These are phyloP conservation scores for Drosophila borealis DNA, from an alignment of 2,888 invertebrate genomes.

Conservation along the genomic window DNA sequence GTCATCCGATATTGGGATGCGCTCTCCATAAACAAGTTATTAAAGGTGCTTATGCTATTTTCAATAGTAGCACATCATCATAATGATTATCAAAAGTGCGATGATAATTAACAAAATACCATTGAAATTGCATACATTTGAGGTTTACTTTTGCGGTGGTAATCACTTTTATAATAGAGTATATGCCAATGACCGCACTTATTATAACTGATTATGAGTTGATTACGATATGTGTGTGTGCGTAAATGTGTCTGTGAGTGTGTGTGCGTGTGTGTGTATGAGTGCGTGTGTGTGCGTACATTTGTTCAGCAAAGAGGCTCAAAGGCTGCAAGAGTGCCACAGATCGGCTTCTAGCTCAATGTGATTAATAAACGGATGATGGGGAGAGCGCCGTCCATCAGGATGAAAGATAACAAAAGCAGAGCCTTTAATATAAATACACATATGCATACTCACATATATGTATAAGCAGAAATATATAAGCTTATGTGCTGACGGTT, in stretches of 20 bases:
- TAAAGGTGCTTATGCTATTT: constrained; percentile 17
- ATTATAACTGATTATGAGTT: constrained; percentile 58
- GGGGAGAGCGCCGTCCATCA: neutral
- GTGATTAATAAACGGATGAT: constrained; percentile 15
- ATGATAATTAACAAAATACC: constrained; percentile 22
- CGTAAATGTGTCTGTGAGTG: neutral
- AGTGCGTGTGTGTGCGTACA: constrained; percentile 5
- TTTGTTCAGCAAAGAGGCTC: constrained; percentile 20
- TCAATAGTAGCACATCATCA: constrained; percentile 5
- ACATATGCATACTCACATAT: neutral
- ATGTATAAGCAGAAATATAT: no score
- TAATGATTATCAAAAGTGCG: constrained; percentile 13
- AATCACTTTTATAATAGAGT: constrained; percentile 51
- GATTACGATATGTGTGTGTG: constrained; percentile 26
- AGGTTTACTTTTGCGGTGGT: constrained; percentile 63
- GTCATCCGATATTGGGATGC: constrained; percentile 18
- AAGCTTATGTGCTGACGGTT: no score
- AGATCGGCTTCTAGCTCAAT: constrained; percentile 40
- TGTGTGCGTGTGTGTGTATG: neutral
- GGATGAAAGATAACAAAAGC: neutral
- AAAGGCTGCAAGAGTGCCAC: constrained; percentile 19
- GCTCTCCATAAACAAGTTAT: constrained; percentile 11
- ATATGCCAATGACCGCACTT: constrained; percentile 43
- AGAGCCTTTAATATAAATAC: neutral
- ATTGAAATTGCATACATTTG: constrained; percentile 61